phyloP scores from a whole-genome alignment of 2,113 vertebrate genomes.

The Oxyruncus cristatus region DNA sequence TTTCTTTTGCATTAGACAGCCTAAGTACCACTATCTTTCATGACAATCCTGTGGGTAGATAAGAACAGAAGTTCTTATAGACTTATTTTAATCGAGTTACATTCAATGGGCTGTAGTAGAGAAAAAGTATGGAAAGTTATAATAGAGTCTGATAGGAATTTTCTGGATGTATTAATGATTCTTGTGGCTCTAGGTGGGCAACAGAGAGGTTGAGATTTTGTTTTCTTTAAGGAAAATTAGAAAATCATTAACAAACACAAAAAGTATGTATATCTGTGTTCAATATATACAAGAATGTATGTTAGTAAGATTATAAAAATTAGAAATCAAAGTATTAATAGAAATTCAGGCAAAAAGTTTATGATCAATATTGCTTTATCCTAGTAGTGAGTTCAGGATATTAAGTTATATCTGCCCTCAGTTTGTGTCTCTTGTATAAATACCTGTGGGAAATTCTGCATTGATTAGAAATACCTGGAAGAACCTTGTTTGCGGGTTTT shows the following conservation, averaged over 20 bases:
- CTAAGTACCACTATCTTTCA: not conserved
- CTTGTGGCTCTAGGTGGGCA: not conserved
- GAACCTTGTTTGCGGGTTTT: not conserved
- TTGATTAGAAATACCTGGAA: not conserved
- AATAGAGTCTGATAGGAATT: not conserved
- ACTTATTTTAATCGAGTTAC: not conserved
- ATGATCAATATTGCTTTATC: not conserved
- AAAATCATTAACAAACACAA: not conserved
- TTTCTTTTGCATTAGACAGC: not conserved
- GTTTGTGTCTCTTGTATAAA: not conserved
- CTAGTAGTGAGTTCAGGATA: not conserved
- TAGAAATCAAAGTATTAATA: not conserved
- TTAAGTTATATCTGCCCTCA: not conserved
- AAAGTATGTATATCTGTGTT: accelerated
- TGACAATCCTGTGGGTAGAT: not conserved
- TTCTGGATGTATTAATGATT: not conserved
- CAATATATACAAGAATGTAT: not conserved
- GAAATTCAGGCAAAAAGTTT: not conserved
- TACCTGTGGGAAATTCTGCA: not conserved
- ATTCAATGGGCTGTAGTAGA: not conserved
- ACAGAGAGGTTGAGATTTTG: not conserved
- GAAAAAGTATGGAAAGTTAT: not conserved
- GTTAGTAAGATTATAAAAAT: not conserved
- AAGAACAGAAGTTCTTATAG: not conserved
- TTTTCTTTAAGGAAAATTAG: not conserved